Evolutionary conservation across 2,888 invertebrate genomes (phyloP), one percentile per base, ranked within the genome.

Genomic region (Branchellion lobata): DNA sequence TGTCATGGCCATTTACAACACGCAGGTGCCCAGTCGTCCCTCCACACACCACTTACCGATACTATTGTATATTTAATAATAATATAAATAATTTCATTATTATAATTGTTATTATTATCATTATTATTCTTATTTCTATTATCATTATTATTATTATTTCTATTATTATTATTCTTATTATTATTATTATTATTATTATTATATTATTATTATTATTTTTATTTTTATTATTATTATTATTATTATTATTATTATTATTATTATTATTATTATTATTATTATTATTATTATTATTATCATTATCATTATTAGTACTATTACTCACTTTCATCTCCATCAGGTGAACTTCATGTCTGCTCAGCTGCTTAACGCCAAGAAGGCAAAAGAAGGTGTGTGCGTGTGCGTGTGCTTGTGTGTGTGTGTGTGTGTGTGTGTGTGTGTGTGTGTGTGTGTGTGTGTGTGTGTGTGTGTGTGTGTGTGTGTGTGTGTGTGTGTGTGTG

Each of bases 291-390:
- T n/a, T n/a, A n/a, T n/a, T n/a, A n/a, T n/a, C n/a, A n/a, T n/a
- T n/a, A n/a, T n/a, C n/a, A n/a, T n/a, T n/a, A n/a, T n/a, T n/a
- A n/a, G n/a, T n/a, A n/a, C n/a, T n/a, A n/a, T n/a, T n/a, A n/a
- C n/a, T 14, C 40, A 40, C 40, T 14, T 40, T 14, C 40, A 40
- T 14, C 40, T 8, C 40, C 5, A 40, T 14, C 40, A 98, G 90
- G 89, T 89, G n/a, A 98, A 98, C 87, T 97, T 96, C 93, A 97
- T 98, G 96, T 94, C 96, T 21, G 96, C 96, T 0, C 97, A 97
- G 88, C 96, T 97, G 93, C 89, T 96, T 84, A 94, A 92, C 84
- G 93, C 84, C 8, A 84, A 85, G 75, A 83, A 83, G 33, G 82
- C 82, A 24, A 84, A 84, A 81, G 83, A 82, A 81, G 84, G 84